Conservation (phyloP, 2,888 invertebrate genomes). For the Drosophila leonis region DNA sequence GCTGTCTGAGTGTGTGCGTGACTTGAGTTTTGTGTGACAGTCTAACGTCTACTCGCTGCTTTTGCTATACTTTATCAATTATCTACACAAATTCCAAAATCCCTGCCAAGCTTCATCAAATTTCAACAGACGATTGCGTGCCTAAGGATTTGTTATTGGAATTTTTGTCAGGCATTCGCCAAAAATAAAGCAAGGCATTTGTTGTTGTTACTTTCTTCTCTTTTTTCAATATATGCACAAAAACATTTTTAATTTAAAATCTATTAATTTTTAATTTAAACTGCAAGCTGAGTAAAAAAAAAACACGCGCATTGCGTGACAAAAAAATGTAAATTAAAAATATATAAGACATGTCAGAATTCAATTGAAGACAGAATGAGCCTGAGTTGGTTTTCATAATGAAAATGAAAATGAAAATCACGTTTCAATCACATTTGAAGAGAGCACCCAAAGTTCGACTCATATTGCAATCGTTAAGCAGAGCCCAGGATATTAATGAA, state of each 20-base stretch:
- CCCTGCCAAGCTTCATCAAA: conserved; percentile 40
- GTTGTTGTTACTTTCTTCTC: not conserved
- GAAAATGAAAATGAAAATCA: conserved; percentile 1
- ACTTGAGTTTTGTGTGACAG: conserved; percentile 39
- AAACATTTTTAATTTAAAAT: conserved; percentile 7
- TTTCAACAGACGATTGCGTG: conserved; percentile 34
- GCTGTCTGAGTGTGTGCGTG: conserved; percentile 30
- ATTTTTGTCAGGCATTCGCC: conserved; percentile 38
- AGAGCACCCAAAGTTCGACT: not conserved
- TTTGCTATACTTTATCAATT: conserved; percentile 65
- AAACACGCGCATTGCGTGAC: not conserved
- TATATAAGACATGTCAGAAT: not conserved
- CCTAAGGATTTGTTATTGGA: conserved; percentile 43
- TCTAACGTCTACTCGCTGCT: not conserved
- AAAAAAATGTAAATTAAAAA: conserved; percentile 7
- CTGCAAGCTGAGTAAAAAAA: conserved; percentile 4
- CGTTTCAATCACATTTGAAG: conserved; percentile 9
- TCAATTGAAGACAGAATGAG: conserved; percentile 1
- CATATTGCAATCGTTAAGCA: conserved; percentile 4
- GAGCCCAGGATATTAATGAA: conserved; percentile 38
- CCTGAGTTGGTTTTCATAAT: not conserved
- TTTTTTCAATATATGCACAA: not conserved
- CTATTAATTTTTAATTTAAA: conserved; percentile 35
- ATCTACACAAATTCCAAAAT: conserved; percentile 53
- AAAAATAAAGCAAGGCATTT: conserved; percentile 24